phyloP scores from a whole-genome alignment of 2,797 vertebrate species.

The Pipistrellus pipistrellus region DNA sequence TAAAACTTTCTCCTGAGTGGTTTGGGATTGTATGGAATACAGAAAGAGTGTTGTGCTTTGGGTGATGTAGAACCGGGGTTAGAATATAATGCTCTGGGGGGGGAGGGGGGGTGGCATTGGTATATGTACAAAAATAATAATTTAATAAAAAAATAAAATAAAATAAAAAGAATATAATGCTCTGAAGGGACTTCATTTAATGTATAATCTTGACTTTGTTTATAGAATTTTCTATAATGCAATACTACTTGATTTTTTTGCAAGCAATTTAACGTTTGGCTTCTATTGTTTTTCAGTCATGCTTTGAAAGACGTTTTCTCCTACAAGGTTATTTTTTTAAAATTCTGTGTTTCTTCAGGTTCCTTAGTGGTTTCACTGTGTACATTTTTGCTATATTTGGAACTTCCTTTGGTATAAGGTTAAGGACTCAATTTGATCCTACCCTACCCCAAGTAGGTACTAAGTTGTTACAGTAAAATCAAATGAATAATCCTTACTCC shows the following conservation, averaged over 20 bases:
- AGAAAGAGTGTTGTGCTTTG: background rate
- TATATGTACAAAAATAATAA: no score
- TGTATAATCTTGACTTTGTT: background rate
- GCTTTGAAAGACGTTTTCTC: slow-evolving; percentile 30
- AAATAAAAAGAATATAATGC: background rate
- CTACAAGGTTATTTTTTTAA: background rate
- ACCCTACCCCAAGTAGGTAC: background rate
- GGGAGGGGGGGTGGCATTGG: no score
- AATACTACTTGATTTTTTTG: background rate
- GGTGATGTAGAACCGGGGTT: background rate
- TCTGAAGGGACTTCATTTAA: background rate
- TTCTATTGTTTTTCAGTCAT: background rate
- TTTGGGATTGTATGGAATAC: background rate
- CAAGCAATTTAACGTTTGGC: background rate
- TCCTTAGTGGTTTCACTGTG: slow-evolving; percentile 3
- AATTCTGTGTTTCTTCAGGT: background rate
- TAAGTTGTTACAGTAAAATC: background rate
- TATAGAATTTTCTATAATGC: slow-evolving; percentile 40
- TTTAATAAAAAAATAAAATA: no score
- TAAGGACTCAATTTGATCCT: background rate
- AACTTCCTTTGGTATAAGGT: background rate
- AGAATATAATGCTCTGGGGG: background rate
- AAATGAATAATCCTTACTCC: background rate
- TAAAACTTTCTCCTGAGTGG: background rate
- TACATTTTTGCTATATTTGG: background rate